Percentiles rank a stretch among this genome's conserved stretches.
These are phyloP conservation scores for Bufo gargarizans DNA, from an alignment of 2,113 vertebrate genomes.

Conservation along the genomic window DNA sequence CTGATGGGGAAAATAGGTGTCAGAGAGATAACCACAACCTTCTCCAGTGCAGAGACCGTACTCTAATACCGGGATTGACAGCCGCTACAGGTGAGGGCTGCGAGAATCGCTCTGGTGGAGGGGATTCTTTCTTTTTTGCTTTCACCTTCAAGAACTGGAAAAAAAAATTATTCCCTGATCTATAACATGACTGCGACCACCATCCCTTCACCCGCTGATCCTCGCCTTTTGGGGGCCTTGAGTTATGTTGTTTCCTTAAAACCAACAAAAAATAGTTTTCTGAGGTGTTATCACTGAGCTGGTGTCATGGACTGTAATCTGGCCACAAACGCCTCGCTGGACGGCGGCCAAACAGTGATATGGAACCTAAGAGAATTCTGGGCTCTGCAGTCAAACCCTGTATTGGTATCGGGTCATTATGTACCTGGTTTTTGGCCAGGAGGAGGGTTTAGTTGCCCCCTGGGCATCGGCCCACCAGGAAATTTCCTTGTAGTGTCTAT, in stretches of 20 bases:
- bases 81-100: too few relatives aligned
- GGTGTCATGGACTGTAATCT: not conserved
- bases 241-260: not conserved
- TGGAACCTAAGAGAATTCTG: not conserved
- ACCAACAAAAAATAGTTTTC: not conserved
- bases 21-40: too few relatives aligned
- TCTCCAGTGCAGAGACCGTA: too few relatives aligned
- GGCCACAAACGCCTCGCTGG: not conserved
- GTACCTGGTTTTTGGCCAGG: too few relatives aligned
- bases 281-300: not conserved
- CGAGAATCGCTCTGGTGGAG: too few relatives aligned
- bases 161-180: not conserved
- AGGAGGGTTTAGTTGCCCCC: too few relatives aligned
- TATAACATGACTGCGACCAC: not conserved
- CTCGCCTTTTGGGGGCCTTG: not conserved
- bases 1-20: too few relatives aligned
- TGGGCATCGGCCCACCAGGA: too few relatives aligned
- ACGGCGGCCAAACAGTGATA: not conserved
- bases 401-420: not conserved
- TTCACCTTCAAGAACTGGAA: not conserved
- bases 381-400: not conserved
- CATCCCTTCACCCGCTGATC: not conserved
- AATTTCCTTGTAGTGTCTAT: too few relatives aligned
- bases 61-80: too few relatives aligned
- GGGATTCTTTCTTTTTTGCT: too few relatives aligned